Conservation (phyloP, 2,888 invertebrate species). For the Drosophila fungiperda region DNA sequence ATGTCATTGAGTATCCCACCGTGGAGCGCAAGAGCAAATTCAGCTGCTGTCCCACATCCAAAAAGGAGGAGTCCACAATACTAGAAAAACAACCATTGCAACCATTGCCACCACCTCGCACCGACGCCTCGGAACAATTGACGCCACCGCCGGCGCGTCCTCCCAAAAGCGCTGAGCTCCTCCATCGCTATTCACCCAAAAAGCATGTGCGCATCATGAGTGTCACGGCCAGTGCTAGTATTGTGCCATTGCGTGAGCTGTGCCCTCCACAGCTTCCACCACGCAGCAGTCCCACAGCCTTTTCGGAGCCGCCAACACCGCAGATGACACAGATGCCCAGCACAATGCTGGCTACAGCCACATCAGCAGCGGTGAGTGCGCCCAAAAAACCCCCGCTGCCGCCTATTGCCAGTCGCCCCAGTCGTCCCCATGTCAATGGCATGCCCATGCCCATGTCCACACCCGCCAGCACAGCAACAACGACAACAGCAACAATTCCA, state of each 20-base stretch:
- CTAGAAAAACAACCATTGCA: conserved; percentile 84
- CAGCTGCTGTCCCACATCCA: conserved; percentile 89
- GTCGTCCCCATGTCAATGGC: conserved; percentile 82
- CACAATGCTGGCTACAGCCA: not conserved
- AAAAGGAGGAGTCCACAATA: conserved; percentile 84
- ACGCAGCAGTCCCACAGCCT: conserved; percentile 64
- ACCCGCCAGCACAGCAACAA: conserved; percentile 55
- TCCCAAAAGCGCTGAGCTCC: conserved; percentile 87
- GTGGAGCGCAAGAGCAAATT: conserved; percentile 90
- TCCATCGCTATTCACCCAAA: conserved; percentile 83
- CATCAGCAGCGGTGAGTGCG: conserved; percentile 78
- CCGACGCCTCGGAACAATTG: conserved; percentile 87
- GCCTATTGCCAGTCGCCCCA: conserved; percentile 87
- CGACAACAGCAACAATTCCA: conserved; percentile 44
- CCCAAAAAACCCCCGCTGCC: conserved; percentile 91
- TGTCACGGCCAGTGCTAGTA: conserved; percentile 25
- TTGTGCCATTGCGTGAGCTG: conserved; percentile 45
- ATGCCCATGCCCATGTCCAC: conserved; percentile 34
- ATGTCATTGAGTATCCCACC: conserved; percentile 90
- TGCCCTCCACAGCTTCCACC: conserved; percentile 83
- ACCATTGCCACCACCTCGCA: conserved; percentile 86
- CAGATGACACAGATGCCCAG: conserved; percentile 20
- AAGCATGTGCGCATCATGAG: conserved; percentile 68
- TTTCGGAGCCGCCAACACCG: conserved; percentile 50
- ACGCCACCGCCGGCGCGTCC: conserved; percentile 89